Percentiles rank a stretch among this genome's conserved stretches.
Conservation (phyloP, 2,113 vertebrate species). For the Zonotrichia leucophrys region DNA sequence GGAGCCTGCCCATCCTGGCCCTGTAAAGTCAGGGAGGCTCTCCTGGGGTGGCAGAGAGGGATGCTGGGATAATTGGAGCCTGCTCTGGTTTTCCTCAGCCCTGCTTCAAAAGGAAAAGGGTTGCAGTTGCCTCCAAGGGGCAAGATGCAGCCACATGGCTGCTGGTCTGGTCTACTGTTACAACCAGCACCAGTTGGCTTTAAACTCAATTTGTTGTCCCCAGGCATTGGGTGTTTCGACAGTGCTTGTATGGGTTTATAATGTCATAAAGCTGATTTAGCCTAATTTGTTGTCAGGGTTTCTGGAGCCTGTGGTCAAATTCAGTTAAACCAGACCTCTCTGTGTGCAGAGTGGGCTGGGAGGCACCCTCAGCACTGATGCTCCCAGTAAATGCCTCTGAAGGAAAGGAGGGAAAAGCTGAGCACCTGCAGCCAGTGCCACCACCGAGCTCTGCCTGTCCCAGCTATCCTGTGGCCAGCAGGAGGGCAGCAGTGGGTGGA, state of each 20-base stretch:
- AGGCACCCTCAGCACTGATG: neutral
- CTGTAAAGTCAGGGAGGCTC: neutral
- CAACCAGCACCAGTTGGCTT: neutral
- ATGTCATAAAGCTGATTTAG: conserved; percentile 13
- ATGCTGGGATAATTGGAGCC: neutral
- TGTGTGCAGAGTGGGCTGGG: neutral
- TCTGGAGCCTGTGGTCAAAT: neutral
- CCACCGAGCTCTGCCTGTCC: rapidly evolving
- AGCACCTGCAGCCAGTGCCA: neutral
- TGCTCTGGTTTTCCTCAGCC: neutral
- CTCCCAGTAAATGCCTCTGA: neutral
- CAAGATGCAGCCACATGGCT: neutral
- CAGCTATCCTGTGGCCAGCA: neutral
- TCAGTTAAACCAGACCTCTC: neutral
- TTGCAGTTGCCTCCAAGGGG: neutral
- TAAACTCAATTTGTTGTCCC: neutral
- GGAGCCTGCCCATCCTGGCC: neutral
- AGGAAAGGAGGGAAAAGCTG: neutral
- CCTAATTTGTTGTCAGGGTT: conserved; percentile 6
- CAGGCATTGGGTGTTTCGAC: neutral
- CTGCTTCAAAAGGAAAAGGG: neutral
- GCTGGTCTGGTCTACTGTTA: neutral
- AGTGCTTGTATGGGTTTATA: neutral
- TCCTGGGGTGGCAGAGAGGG: neutral
- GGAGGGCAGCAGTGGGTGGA: neutral